phyloP scores from a whole-genome alignment of 2,797 vertebrate genomes.

The Margarornis squamiger region DNA sequence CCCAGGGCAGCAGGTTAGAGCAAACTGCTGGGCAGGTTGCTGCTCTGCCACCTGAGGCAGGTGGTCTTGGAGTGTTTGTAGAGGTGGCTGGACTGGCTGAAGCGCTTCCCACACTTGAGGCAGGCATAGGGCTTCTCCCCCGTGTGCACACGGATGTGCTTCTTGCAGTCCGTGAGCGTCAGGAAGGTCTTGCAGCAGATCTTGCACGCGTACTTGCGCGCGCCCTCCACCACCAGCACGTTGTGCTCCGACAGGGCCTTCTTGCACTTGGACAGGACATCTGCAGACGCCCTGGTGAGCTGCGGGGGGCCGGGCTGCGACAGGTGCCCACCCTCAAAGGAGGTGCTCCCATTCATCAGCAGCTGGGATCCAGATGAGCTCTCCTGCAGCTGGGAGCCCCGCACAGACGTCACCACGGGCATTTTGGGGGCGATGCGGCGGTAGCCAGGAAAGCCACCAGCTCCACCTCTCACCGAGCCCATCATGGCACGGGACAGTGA shows the following conservation, averaged over 20 bases:
- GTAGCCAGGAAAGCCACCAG: constrained; percentile 84
- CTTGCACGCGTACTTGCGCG: constrained; percentile 96
- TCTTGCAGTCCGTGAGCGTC: constrained; percentile 98
- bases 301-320: constrained; percentile 84
- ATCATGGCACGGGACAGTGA: constrained; percentile 85
- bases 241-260: constrained; percentile 98
- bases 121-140: constrained; percentile 98
- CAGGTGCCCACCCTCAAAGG: constrained; percentile 76
- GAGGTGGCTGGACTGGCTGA: constrained; percentile 97
- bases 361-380: constrained; percentile 81
- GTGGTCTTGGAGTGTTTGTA: constrained; percentile 99
- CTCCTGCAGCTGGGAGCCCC: constrained; percentile 84
- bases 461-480: constrained; percentile 74
- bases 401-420: constrained; percentile 78
- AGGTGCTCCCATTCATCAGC: constrained; percentile 81
- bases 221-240: constrained; percentile 95
- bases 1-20: constrained; percentile 70
- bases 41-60: constrained; percentile 96
- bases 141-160: constrained; percentile 97
- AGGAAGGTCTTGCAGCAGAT: constrained; percentile 99
- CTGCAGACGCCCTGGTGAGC: constrained; percentile 91
- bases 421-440: constrained; percentile 94
- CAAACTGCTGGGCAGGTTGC: constrained; percentile 88
- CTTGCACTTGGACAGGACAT: constrained; percentile 97
- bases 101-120: constrained; percentile 96